A percentile compares a stretch with the other conserved stretches of the same genome.
phyloP scores from a whole-genome alignment of 1,140 invertebrate species.

The Nomia melanderi region DNA sequence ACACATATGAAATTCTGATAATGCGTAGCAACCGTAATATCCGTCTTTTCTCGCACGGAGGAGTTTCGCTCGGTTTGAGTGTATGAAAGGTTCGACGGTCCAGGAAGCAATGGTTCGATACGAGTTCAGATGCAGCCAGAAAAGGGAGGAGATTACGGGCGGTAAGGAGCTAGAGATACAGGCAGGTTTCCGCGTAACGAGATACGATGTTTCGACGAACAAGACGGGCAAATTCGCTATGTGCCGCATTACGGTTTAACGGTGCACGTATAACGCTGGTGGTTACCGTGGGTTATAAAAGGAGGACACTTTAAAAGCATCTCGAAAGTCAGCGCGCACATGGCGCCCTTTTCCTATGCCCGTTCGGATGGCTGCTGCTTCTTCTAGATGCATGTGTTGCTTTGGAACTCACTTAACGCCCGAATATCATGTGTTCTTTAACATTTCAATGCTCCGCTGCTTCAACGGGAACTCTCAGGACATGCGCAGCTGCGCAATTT shows the following conservation, averaged over 20 bases:
- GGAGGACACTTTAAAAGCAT: conserved; percentile 52
- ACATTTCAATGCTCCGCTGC: background rate
- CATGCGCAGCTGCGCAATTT: too few species aligned
- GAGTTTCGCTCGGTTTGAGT: too few species aligned
- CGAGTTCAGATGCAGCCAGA: background rate
- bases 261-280: conserved; percentile 42
- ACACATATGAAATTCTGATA: too few species aligned
- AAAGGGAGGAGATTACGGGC: conserved; percentile 8
- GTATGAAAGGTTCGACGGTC: background rate
- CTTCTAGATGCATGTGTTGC: conserved; percentile 11
- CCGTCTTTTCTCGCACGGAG: too few species aligned
- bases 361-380: background rate
- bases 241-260: conserved; percentile 55
- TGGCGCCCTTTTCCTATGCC: conserved; percentile 10
- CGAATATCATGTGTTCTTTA: conserved; percentile 2
- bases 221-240: conserved; percentile 14
- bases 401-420: conserved; percentile 45
- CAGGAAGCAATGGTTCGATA: background rate
- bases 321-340: conserved; percentile 43
- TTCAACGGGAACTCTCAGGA: background rate
- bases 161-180: conserved; percentile 4
- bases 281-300: conserved; percentile 58
- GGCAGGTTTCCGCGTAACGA: conserved; percentile 50
- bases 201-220: conserved; percentile 21
- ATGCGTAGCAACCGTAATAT: too few species aligned